Base-by-base conservation (phyloP, 23 tunicate genomes). In the Corella eumyota region DNA sequence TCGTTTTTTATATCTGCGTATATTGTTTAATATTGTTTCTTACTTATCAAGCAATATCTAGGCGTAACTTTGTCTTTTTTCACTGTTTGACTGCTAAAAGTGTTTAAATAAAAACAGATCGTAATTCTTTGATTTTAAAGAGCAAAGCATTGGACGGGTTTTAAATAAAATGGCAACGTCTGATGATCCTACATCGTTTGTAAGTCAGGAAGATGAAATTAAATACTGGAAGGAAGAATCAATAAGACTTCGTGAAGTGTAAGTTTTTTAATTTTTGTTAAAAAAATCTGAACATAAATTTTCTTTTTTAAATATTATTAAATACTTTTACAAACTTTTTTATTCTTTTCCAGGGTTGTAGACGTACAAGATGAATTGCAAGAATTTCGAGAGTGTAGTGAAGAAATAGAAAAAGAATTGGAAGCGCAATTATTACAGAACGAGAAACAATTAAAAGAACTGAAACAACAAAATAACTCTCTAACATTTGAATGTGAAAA, bases 321-420 rank as follows among this genome's bases (percentile, higher is more conserved):
- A n/a, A n/a, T n/a, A n/a, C n/a, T n/a, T n/a, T n/a, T n/a, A n/a
- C n/a, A n/a, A n/a, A n/a, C n/a, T n/a, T n/a, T n/a, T n/a, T n/a
- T n/a, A n/a, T n/a, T n/a, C n/a, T n/a, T n/a, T n/a, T 25, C 13
- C 72, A 79, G 79, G 65, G 65, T 71, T 11, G 37, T 61, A 1
- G 92, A 82, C 45, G 95, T 77, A 19, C 84, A 85, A 56, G 73
- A 75, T 17, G 95, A 85, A 47, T 60, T 85, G 25, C 76, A 65
- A n/a, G 95, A 85, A 48, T 77, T 76, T 58, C 69, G 75, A 25
- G 80, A 76, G 32, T 85, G 78, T 52, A 85, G 95, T 66, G 76
- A 85, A 57, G 95, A 85, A 51, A 40, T 85, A 30, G 95, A 85
- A 58, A 71, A 72, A 30, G 95, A 85, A 61, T 53, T 85, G 2